These are phyloP conservation scores for Polydrusus cervinus DNA, from an alignment of 2,888 invertebrate genomes.

Conservation along the genomic window DNA sequence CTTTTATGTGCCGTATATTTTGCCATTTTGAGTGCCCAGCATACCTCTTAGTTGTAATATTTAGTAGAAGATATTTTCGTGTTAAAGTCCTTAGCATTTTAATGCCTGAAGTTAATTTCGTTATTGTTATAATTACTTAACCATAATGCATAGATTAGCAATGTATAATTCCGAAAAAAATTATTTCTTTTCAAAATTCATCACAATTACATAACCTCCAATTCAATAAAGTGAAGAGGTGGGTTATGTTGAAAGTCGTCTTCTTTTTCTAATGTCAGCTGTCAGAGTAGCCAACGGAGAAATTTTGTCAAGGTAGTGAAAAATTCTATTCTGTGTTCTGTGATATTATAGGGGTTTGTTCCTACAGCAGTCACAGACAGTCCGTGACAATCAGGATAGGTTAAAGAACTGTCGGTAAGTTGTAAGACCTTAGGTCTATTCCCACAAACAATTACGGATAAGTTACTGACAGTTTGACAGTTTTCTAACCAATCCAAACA, in stretches of 20 bases:
- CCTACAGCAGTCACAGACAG: too few relatives aligned
- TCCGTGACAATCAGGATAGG: too few relatives aligned
- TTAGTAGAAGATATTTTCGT: neutral
- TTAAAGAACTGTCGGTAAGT: too few relatives aligned
- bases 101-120: neutral
- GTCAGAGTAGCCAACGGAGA: too few relatives aligned
- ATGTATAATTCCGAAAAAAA: neutral
- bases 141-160: neutral
- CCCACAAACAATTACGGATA: too few relatives aligned
- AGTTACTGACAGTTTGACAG: too few relatives aligned
- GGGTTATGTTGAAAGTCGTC: neutral
- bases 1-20: conserved; percentile 83
- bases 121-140: neutral
- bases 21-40: conserved; percentile 88
- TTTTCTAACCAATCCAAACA: too few relatives aligned
- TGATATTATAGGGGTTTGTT: too few relatives aligned
- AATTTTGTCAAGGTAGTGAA: too few relatives aligned
- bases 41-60: conserved; percentile 59
- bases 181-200: neutral
- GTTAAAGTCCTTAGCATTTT: conserved; percentile 25
- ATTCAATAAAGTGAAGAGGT: neutral
- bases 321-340: too few relatives aligned
- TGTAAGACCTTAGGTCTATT: too few relatives aligned
- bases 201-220: neutral
- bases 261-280: neutral